Evolutionary conservation across 2,888 invertebrate species (phyloP), one percentile per base, ranked within the genome.

Genomic region (Hyles lineata): DNA sequence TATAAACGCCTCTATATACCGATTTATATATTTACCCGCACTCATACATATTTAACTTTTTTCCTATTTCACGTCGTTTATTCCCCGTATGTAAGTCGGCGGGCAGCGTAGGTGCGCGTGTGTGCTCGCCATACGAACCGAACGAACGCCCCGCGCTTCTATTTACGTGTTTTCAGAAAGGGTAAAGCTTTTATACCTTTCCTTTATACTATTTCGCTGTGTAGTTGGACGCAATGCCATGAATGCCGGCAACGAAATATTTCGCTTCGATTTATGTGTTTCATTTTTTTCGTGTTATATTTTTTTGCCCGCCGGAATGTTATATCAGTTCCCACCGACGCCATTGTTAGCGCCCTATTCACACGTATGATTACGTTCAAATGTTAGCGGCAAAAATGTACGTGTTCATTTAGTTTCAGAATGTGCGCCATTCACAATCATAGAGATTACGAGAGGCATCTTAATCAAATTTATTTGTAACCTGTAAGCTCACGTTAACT

Each of bases 41-140:
- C 94, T 93, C 94, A 93, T 94, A 94, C 94, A 94, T 94, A 94
- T 94, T 94, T 93, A 93, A 94, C 91, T 93, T 94, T 94, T 94
- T 94, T 93, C 92, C 92, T 92, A 94, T 94, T 94, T 93, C 93
- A 91, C 90, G 89, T 92, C 93, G 93, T 92, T 93, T 93, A 92
- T 92, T 91, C 91, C 83, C 86, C 91, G 91, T 92, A 91, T 92
- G 93, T 92, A 86, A 87, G 83, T 82, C 84, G 84, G 86, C 82
- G 86, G 83, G 79, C 84, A 83, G 85, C 78, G 82, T 80, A 76
- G 77, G 82, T 80, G 80, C 78, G 79, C 80, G 88, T 84, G 87
- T 90, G 92, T 90, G 93, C 86, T 91, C 83, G 86, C 88, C 85
- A 85, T 86, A 85, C 85, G 89, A 88, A 88, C 88, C 88, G 87